These are phyloP conservation scores for Lagria hirta DNA, from an alignment of 2,888 invertebrate genomes.

Conservation along the genomic window DNA sequence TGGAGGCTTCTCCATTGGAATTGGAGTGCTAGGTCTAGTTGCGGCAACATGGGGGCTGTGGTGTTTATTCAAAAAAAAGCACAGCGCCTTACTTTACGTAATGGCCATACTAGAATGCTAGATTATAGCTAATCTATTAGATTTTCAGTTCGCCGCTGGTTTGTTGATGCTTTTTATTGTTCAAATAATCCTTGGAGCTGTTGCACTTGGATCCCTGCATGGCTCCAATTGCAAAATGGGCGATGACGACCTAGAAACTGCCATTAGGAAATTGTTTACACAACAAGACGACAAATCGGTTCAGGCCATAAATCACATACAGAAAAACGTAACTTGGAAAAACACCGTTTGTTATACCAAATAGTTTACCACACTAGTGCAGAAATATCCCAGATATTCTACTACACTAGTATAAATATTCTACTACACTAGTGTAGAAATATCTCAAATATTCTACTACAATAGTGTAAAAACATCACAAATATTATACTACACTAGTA, in stretches of 20 bases:
- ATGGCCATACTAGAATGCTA: neutral
- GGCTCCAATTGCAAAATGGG: conserved; percentile 6
- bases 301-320: conserved; percentile 17
- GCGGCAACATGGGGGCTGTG: conserved; percentile 17
- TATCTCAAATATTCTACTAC: too few relatives aligned
- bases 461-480: too few relatives aligned
- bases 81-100: conserved; percentile 16
- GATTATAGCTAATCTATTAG: neutral
- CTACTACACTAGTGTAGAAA: too few relatives aligned
- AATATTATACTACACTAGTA: too few relatives aligned
- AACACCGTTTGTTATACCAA: neutral
- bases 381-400: too few relatives aligned
- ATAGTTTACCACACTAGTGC: too few relatives aligned
- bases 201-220: conserved; percentile 16
- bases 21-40: conserved; percentile 18
- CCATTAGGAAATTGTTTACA: conserved; percentile 15
- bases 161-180: conserved; percentile 23
- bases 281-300: conserved; percentile 13
- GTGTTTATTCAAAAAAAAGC: conserved; percentile 19
- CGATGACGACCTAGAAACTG: conserved; percentile 13
- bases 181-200: conserved; percentile 25
- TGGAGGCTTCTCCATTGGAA: conserved; percentile 22
- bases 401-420: too few relatives aligned
- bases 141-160: conserved; percentile 20
- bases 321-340: conserved; percentile 25